Evolutionary conservation across 92 coral and sea anemone species (phyloP), one percentile per base, ranked within the genome.

Genomic region (Epizoanthus illoricatus): DNA sequence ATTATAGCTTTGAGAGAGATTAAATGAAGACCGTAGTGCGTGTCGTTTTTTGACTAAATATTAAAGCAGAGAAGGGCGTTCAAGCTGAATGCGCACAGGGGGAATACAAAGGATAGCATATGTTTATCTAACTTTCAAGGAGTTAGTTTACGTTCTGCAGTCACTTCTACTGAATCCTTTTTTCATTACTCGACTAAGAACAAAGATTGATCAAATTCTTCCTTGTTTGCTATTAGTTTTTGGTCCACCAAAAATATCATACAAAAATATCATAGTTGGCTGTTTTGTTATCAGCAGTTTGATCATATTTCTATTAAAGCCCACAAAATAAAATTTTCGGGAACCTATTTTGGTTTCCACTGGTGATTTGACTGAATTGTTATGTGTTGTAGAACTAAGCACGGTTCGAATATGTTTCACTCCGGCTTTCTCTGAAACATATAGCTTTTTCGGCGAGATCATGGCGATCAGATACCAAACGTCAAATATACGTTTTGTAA

Each of bases 251-350:
- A 28, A 54, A 9, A 33, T 74, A 56, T 49, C 52, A 54, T 23
- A 10, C 7, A 73, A 73, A 40, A 3, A 8, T 39, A 16, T 75
- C 19, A 3, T 5, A 28, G 16, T 58, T 54, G 39, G 43, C 52
- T 9, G 20, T 33, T 39, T 23, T 17, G 56, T 60, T 57, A 74
- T 56, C 80, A 56, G 36, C 13, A 43, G 66, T 28, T 56, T 55
- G 49, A 55, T 74, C 80, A n/a, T 17, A 39, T 72, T 45, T 72
- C 41, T 52, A 52, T 52, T 52, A 52, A 52, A 74, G 54, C 57
- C 33, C 81, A 57, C 39, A 40, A 58, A 39, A 20, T n/a, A 41
- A 11, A 62, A 15, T 9, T 36, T 15, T 19, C 18, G 52, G n/a
- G 73, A 0, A 39, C 42, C 73, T 39, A 39, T 43, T 68, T 68